These are phyloP conservation scores for Cebidichthys violaceus DNA, from an alignment of 2,113 vertebrate species.

Conservation along the genomic window DNA sequence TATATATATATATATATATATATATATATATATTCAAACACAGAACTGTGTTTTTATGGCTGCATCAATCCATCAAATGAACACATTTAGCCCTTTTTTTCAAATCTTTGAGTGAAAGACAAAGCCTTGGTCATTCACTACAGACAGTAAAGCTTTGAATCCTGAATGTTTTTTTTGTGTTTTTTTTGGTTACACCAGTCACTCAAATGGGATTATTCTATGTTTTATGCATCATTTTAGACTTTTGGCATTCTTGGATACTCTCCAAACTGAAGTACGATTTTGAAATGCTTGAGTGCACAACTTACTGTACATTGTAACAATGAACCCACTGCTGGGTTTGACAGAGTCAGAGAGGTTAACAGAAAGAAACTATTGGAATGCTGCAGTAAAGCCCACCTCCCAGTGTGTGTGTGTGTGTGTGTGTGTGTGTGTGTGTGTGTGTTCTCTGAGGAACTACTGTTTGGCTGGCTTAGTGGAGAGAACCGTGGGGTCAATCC, in stretches of 20 bases:
- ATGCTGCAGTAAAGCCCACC: conserved; percentile 4
- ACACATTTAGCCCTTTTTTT: background rate
- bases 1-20: no score
- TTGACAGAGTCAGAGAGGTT: conserved; percentile 6
- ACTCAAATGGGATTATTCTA: background rate
- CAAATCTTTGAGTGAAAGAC: background rate
- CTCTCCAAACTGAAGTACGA: background rate
- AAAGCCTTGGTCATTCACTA: background rate
- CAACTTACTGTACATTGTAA: background rate
- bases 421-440: background rate
- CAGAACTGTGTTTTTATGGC: background rate
- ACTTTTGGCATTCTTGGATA: background rate
- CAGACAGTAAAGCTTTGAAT: background rate
- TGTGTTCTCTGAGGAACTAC: conserved; percentile 23
- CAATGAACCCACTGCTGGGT: background rate
- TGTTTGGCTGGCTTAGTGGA: conserved; percentile 14
- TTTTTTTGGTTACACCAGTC: background rate
- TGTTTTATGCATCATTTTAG: background rate
- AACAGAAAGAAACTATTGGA: conserved; percentile 17
- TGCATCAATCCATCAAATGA: background rate
- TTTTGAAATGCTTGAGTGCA: background rate
- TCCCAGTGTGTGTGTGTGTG: background rate
- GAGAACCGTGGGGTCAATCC: conserved; percentile 21
- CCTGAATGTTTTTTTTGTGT: background rate
- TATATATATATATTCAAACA: no score